Evolutionary conservation across 1,140 invertebrate genomes (phyloP), one percentile per base, ranked within the genome.

Genomic region (Brevipalpus yothersi): DNA sequence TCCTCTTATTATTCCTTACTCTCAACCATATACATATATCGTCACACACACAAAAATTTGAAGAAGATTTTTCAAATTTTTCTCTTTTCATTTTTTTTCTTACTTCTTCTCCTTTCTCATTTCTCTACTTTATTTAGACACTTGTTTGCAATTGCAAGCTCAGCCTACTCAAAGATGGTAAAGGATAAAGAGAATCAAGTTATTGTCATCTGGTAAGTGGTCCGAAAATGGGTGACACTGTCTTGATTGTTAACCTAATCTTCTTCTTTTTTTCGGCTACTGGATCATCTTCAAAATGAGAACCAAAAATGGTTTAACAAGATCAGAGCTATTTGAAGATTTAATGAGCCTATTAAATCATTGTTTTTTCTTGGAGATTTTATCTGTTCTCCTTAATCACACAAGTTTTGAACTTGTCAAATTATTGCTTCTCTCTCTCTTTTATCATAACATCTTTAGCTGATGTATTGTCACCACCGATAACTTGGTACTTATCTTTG

Each of bases 81-180:
- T 19, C 49, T 51, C 13, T 10, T 19, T 51, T 51, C n/a, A 51
- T 17, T 17, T 51, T 2, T 7, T 19, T 51, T n/a, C 9, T 49
- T 49, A 19, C 17, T 51, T 51, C n/a, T 51, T 45, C 10, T 45
- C 12, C 43, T 45, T 39, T 51, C 9, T n/a, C 41, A 42, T 17
- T 21, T 56, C 10, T 42, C 31, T 19, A 58, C 47, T 42, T 13
- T 56, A 58, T 12, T 5, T 19, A 63, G 59, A 1, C 91, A 96
- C 71, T 75, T 96, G 42, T 96, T 96, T 71, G 89, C 90, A 9
- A 82, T 94, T 58, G 89, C 86, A 42, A 89, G 88, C 0, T 82
- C 87, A 0, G 86, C 89, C 0, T 91, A 93, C 71, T 79, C 80
- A 0, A 80, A 84, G 12, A 72, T 77, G 72, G 69, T 70, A 54